Evolutionary conservation across 1,140 invertebrate genomes (phyloP), one percentile per base, ranked within the genome.

Genomic region (Eumaeus atala): DNA sequence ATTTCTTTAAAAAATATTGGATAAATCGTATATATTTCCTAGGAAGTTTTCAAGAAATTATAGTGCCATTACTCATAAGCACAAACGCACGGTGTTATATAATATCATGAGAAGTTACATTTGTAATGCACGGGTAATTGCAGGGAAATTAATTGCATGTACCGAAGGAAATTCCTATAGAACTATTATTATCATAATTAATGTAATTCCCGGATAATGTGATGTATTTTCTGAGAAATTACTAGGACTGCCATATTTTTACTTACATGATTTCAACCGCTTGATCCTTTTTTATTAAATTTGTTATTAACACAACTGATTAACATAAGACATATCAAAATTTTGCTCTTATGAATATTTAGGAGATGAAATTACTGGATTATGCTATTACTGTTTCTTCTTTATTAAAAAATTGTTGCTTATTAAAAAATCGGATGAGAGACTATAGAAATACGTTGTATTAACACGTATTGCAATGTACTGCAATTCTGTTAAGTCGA

Each of bases 141-240:
- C 28, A 34, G 14, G 14, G 34, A 33, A 50, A 50, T 50, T 50
- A 50, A 34, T 34, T 35, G 48, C n/a, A 50, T 50, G 14, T 50
- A 28, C 12, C 14, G 34, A 50, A 34, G 12, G 48, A 12, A 50
- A 50, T 50, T 28, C 28, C 14, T 9, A 33, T 50, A 6, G 28
- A 50, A 50, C 48, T 50, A 50, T 50, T 50, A 50, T 35, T 50
- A 50, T 35, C n/a, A 50, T 50, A 50, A 50, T 50, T 50, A 50
- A 50, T 50, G 12, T 34, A 50, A 50, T 50, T 50, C 48, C 48
- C n/a, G 48, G 48, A 35, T 50, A 50, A 50, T 50, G 35, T 12
- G 17, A 50, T 50, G 35, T 12, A 12, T 42, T 28, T 49, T 33
- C 28, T 28, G 10, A 17, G 34, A 12, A 36, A 35, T 1, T 16